Base-by-base conservation (phyloP, 2,113 vertebrate species). In the Picathartes gymnocephalus region DNA sequence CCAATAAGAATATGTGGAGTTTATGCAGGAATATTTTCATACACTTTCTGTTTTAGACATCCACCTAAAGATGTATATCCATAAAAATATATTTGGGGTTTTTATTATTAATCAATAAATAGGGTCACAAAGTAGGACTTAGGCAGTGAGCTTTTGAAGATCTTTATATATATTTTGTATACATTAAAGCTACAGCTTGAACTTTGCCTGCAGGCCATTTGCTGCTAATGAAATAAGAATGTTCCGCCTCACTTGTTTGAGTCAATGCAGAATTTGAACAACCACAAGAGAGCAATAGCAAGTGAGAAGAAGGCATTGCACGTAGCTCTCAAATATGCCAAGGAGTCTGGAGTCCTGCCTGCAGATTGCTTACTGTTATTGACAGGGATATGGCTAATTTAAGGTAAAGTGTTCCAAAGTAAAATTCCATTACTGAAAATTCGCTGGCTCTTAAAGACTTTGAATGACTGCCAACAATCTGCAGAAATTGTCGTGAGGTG, bases 301-400 rank as follows among this genome's bases (percentile, higher is more conserved):
- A 92, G 21, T 58, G 64, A 88, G 57, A 69, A 68, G 42, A 47
- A 64, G n/a, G 44, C 28, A 73, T 72, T 90, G 50, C 64, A 77
- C 60, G 81, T 77, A 92, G 30, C 28, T 86, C 45, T 73, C 35
- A 79, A 83, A 77, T 19, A 90, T 66, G 33, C 56, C 76, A 86
- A 30, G 56, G 54, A 28, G 35, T 25, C 78, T 87, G 66, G 84
- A 92, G 62, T 17, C 50, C 45, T 60, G 62, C 35, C 54, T 90
- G 37, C 48, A 82, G 87, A 70, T 95, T 72, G 50, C 74, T 95
- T 94, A 62, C 23, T 85, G 66, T 81, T 92, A 95, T 82, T 91
- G 93, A 95, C 91, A 96, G 87, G 70, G 78, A 61, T 94, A 79
- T 62, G 87, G 74, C 23, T 92, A 90, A 92, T 95, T 94, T 87